Evolutionary conservation across 2,113 vertebrate genomes (phyloP).

Genomic region (Gallinago paraguaiae): DNA sequence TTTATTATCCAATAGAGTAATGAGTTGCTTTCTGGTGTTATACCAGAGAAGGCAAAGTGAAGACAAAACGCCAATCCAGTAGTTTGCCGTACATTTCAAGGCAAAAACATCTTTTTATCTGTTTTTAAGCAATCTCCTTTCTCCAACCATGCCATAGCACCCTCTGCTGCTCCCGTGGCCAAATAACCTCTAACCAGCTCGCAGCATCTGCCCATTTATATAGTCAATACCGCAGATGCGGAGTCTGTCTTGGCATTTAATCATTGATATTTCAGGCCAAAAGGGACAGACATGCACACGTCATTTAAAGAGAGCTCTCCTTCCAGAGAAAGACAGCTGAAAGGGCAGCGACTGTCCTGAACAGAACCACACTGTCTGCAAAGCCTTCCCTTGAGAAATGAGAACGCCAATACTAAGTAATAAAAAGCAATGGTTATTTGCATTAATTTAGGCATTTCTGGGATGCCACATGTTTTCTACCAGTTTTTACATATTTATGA

Average conservation of each 20-base stretch:
- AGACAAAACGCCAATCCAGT: not conserved
- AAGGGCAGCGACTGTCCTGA: not conserved
- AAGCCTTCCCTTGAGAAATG: not conserved
- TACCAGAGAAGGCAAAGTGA: not conserved
- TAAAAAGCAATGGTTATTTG: not conserved
- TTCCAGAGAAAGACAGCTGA: not conserved
- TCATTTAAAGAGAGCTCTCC: not conserved
- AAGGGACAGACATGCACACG: not conserved
- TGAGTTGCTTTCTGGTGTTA: not conserved
- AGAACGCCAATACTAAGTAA: not conserved
- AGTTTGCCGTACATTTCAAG: not conserved
- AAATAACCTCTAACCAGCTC: not conserved
- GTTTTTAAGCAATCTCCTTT: not conserved
- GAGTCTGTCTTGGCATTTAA: not conserved
- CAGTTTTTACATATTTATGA: not conserved
- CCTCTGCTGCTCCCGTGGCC: constrained; percentile 7
- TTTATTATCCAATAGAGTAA: not conserved
- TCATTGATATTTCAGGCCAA: not conserved
- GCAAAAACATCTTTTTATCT: not conserved
- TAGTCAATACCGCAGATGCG: not conserved
- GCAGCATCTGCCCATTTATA: not conserved
- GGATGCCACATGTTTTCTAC: not conserved
- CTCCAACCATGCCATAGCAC: not conserved
- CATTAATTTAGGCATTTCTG: not conserved
- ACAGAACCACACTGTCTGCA: not conserved